These are phyloP conservation scores for Arremon aurantiirostris DNA, from an alignment of 2,797 vertebrate species.

Conservation along the genomic window DNA sequence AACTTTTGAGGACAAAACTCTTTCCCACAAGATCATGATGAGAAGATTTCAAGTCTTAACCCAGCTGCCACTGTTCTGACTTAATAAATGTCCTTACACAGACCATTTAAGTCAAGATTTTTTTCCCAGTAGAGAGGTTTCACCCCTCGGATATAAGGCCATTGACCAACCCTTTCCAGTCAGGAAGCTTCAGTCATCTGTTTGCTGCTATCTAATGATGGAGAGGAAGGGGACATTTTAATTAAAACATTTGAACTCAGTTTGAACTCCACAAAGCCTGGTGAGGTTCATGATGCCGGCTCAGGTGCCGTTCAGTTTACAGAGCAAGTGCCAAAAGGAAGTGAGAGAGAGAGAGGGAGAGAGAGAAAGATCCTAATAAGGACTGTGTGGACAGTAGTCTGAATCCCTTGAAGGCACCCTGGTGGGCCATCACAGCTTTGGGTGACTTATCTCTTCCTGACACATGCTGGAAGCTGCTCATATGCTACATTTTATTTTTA, in stretches of 20 bases:
- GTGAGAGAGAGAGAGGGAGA: constrained; percentile 28
- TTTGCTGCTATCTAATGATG: constrained; percentile 37
- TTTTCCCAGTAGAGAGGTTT: constrained; percentile 33
- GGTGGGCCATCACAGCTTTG: constrained; percentile 40
- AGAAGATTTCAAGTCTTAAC: background rate
- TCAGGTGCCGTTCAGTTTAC: constrained; percentile 58
- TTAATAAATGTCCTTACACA: background rate
- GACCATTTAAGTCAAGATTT: background rate
- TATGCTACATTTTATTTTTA: constrained; percentile 43
- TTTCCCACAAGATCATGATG: background rate
- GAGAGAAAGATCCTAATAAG: constrained; percentile 49
- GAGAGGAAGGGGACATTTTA: constrained; percentile 61
- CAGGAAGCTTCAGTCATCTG: constrained; percentile 62
- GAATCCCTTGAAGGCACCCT: constrained; percentile 48
- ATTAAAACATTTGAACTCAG: constrained; percentile 43
- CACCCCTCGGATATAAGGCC: constrained; percentile 40
- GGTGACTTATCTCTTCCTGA: constrained; percentile 68
- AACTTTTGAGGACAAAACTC: background rate
- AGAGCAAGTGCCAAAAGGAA: constrained; percentile 46
- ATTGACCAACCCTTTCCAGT: constrained; percentile 49
- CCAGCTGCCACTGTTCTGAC: background rate
- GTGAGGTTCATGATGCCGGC: background rate
- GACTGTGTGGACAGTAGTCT: background rate
- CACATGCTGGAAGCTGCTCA: constrained; percentile 40
- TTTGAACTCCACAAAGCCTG: constrained; percentile 51